These are phyloP conservation scores for Penaeus japonicus DNA, from an alignment of 1,140 invertebrate species.

Conservation along the genomic window DNA sequence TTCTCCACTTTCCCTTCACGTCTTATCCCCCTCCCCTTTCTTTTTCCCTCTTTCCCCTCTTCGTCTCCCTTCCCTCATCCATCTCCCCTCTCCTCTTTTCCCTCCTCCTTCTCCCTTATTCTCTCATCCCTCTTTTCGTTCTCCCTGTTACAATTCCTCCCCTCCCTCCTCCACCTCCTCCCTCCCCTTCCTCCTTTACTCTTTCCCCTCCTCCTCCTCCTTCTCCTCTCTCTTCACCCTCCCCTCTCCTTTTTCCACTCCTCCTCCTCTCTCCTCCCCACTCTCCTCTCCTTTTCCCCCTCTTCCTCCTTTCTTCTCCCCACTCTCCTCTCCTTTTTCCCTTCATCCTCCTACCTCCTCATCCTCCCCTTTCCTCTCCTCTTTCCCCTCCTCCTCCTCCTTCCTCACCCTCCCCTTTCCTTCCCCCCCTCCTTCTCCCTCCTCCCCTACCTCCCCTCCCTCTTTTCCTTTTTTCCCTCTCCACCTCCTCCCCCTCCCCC, in stretches of 20 bases:
- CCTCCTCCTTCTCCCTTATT: not conserved
- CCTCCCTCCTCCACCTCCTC: too few relatives aligned
- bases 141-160: too few relatives aligned
- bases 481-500: not conserved
- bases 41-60: too few relatives aligned
- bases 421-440: not conserved
- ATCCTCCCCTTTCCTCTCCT: not conserved
- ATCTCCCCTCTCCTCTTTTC: too few relatives aligned
- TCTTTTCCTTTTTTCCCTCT: not conserved
- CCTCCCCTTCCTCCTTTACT: too few relatives aligned
- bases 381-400: not conserved
- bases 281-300: not conserved
- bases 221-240: too few relatives aligned
- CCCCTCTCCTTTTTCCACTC: too few relatives aligned
- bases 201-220: too few relatives aligned
- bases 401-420: not conserved
- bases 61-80: too few relatives aligned
- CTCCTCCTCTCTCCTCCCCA: not conserved
- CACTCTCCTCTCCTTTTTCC: not conserved
- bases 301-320: not conserved
- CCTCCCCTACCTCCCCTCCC: not conserved
- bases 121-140: not conserved
- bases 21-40: too few relatives aligned
- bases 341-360: too few relatives aligned
- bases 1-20: too few relatives aligned